Conservation (phyloP, 2,888 invertebrate genomes). For the Aleiodes leptofemur region DNA sequence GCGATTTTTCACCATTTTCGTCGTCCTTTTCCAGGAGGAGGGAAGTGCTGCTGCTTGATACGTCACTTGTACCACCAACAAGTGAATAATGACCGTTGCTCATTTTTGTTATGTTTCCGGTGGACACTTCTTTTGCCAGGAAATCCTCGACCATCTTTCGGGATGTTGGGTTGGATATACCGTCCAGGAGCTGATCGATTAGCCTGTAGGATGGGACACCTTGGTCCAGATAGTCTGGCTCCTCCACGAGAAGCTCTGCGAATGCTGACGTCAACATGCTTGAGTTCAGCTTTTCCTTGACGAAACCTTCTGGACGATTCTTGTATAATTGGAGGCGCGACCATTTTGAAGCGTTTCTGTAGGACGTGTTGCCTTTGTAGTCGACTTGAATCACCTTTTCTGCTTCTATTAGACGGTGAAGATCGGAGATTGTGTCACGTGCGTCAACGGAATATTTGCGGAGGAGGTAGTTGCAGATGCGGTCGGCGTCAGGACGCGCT, state of each 20-base stretch:
- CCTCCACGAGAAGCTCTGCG: conserved; percentile 83
- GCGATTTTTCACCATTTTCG: conserved; percentile 13
- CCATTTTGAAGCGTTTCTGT: conserved; percentile 88
- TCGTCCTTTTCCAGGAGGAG: conserved; percentile 5
- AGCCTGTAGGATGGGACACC: conserved; percentile 84
- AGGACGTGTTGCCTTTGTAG: conserved; percentile 91
- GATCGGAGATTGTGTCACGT: conserved; percentile 82
- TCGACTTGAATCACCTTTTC: conserved; percentile 88
- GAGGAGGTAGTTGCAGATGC: conserved; percentile 88
- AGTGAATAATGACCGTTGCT: conserved; percentile 83
- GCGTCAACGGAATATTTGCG: conserved; percentile 84
- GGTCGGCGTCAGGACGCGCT: conserved; percentile 88
- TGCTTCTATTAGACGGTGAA: conserved; percentile 85
- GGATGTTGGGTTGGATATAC: conserved; percentile 79
- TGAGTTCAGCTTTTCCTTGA: conserved; percentile 75
- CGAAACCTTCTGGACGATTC: conserved; percentile 76
- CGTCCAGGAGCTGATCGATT: conserved; percentile 78
- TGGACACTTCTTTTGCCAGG: conserved; percentile 83
- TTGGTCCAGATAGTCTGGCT: conserved; percentile 83
- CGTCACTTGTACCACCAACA: conserved; percentile 78
- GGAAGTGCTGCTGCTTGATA: conserved; percentile 56
- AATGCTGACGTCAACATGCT: conserved; percentile 82
- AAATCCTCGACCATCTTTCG: conserved; percentile 80
- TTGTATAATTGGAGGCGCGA: conserved; percentile 74
- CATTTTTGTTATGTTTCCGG: conserved; percentile 82